Base-by-base conservation (phyloP, 2,113 vertebrate genomes). In the Macquaria australasica region DNA sequence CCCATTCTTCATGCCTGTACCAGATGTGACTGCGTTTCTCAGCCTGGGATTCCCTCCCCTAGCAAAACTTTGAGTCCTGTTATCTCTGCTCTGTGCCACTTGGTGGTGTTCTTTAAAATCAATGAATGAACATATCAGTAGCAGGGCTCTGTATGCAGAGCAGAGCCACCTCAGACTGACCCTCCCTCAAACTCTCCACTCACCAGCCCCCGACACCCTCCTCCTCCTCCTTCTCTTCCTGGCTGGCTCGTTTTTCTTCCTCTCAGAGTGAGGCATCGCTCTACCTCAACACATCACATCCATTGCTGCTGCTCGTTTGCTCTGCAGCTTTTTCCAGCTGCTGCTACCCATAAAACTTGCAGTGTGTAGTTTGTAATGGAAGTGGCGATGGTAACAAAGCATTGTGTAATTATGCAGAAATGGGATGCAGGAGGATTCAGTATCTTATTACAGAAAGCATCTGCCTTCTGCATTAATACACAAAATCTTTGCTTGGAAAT, bases 1-100 rank as follows among this genome's bases (percentile, higher is more conserved):
- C 45, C 34, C 12, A 5, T 53, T 63, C 34, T 28, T 28, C 2
- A 39, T 9, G 28, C 25, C 43, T 21, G 23, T 8, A n/a, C 43
- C 48, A 53, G n/a, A 43, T 71, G 75, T 39, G 68, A 58, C 51
- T 9, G 0, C 43, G 25, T 45, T 10, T 69, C 39, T 69, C 53
- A 14, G 55, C 74, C 55, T 48, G 62, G 18, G 59, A 39, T 43
- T 51, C 37, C 62, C 79, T 71, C 62, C 68, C 39, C 59, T 1
- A 14, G 18, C 23, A 25, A 41, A 74, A 64, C 34, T 50, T 60
- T 20, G 50, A 94, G 96, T 72, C 95, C 88, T 96, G 96, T 96
- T 97, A 96, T 97, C 97, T 95, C 97, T 95, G 91, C 95, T 94
- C 91, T 92, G 96, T 96, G 96, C 97, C 97, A 96, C 97, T 98